Evolutionary conservation across 2,113 vertebrate species (phyloP).

Genomic region (Spea multiplicata): DNA sequence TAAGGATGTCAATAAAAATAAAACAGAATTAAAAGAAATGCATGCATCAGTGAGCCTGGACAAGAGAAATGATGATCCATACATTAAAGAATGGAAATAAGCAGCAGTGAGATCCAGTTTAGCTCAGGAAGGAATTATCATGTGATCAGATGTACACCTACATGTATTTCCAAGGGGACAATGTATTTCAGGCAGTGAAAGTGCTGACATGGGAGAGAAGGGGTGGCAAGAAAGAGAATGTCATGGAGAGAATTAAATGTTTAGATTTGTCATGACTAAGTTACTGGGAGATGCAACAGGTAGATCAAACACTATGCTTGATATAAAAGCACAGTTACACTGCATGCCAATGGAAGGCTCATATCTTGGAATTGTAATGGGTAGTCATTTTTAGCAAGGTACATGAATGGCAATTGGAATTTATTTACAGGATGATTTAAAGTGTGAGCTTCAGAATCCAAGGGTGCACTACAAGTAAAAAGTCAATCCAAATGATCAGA

Average conservation of each 20-base stretch:
- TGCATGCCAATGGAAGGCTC: slow-evolving; percentile 31
- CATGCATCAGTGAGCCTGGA: background rate
- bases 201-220: background rate
- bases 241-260: background rate
- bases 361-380: slow-evolving; percentile 24
- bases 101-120: no score
- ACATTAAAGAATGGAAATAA: no score
- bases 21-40: background rate
- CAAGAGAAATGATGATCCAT: no score
- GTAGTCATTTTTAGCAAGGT: slow-evolving; percentile 14
- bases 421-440: slow-evolving; percentile 35
- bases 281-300: slow-evolving; percentile 11
- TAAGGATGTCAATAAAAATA: slow-evolving; percentile 8
- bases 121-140: no score
- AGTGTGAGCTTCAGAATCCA: slow-evolving; percentile 6
- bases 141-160: no score
- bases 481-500: slow-evolving; percentile 12
- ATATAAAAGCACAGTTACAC: slow-evolving; percentile 21
- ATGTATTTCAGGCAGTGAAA: background rate
- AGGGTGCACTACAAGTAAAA: slow-evolving; percentile 19
- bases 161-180: no score
- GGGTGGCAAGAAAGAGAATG: no score
- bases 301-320: slow-evolving; percentile 25
- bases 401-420: slow-evolving; percentile 32
- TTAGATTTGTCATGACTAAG: background rate